Evolutionary conservation across 2,888 invertebrate genomes (phyloP), one percentile per base, ranked within the genome.

Genomic region (Pyrrhia umbra): DNA sequence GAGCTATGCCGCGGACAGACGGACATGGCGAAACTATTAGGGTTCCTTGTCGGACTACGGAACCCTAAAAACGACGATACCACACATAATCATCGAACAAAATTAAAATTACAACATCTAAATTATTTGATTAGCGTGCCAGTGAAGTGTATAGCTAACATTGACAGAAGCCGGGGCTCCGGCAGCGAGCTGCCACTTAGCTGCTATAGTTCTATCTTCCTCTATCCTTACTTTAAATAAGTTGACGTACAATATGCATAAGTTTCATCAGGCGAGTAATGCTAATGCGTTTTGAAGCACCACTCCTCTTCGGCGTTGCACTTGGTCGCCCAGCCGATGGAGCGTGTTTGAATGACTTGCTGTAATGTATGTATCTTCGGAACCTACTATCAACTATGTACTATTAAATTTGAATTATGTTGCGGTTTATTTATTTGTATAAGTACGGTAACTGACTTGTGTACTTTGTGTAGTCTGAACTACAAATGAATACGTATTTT

Each of bases 261-360:
- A 85, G 88, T 85, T 86, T 83, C 86, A 86, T 85, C 83, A 82
- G 75, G 77, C 87, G 78, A 81, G 84, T 83, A 85, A 88, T 86
- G 88, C 83, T 90, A 90, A 89, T 90, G 90, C 84, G 84, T 90
- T 90, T 89, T 86, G 81, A 83, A 89, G 88, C 75, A 85, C 86
- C 89, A 83, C 86, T 88, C 79, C 68, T 76, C 68, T 77, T 67
- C 80, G 51, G 70, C 79, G 85, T 77, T 86, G 85, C 88, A 85
- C 85, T 86, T 77, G 82, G 84, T 59, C 82, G 84, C 81, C 57
- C 76, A 68, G 75, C 68, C 85, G 81, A 85, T 88, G 80, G 83
- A 83, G 80, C 85, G 79, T 86, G 81, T 82, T 86, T 85, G 84
- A 83, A 81, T 84, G 85, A 84, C 80, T 76, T 76, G 80, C 67